Percentiles rank a stretch among this genome's conserved stretches.
Evolutionary conservation across 2,888 invertebrate genomes (phyloP).

Genomic region (Mimumesa dahlbomi): DNA sequence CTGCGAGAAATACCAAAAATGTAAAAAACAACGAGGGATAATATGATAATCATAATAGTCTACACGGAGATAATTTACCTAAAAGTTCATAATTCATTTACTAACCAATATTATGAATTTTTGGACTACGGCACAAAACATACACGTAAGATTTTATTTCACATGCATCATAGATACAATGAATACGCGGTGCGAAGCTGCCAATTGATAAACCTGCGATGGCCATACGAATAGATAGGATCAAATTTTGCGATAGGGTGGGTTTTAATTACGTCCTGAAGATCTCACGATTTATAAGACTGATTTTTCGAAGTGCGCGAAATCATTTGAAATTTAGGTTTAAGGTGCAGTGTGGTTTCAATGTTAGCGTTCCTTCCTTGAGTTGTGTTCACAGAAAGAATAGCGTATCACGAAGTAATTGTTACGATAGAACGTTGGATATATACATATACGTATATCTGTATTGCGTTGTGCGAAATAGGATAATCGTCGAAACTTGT

Average conservation of each 20-base stretch:
- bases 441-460: not conserved
- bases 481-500: not conserved
- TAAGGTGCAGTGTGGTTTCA: not conserved
- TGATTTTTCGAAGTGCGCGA: not conserved
- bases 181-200: too few relatives aligned
- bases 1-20: too few relatives aligned
- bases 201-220: too few relatives aligned
- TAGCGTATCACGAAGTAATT: not conserved
- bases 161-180: too few relatives aligned
- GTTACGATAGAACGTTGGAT: not conserved
- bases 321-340: not conserved
- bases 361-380: not conserved
- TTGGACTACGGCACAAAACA: too few relatives aligned
- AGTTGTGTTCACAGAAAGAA: not conserved
- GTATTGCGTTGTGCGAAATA: not conserved
- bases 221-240: too few relatives aligned
- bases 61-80: too few relatives aligned
- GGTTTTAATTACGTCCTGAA: not conserved
- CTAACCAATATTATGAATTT: too few relatives aligned
- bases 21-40: too few relatives aligned
- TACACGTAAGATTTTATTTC: too few relatives aligned
- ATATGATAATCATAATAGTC: too few relatives aligned
- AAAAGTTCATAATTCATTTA: too few relatives aligned
- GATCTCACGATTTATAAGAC: slow-evolving; percentile 13
- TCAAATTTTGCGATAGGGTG: not conserved